These are phyloP conservation scores for Melitaea cinxia DNA, from an alignment of 1,140 invertebrate genomes.

Conservation along the genomic window DNA sequence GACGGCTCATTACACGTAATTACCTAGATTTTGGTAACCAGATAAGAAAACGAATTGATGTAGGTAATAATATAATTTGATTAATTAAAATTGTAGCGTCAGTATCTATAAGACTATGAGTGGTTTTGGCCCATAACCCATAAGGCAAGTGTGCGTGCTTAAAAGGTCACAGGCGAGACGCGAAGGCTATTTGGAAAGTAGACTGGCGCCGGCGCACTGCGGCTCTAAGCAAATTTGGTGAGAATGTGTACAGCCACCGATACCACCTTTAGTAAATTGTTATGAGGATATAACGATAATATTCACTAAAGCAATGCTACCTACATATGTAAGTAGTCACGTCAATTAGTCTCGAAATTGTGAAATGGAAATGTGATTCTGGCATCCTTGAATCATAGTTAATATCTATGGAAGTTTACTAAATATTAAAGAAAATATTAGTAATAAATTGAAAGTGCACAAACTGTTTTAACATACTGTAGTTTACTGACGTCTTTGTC, in stretches of 20 bases:
- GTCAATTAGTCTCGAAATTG: background rate
- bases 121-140: slow-evolving; percentile 58
- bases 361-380: background rate
- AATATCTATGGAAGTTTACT: background rate
- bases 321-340: slow-evolving; percentile 11
- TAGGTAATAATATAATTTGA: slow-evolving; percentile 42
- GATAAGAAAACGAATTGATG: too few species aligned
- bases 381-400: slow-evolving; percentile 1
- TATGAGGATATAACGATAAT: slow-evolving; percentile 25
- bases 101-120: slow-evolving; percentile 57
- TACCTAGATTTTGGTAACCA: slow-evolving; percentile 13
- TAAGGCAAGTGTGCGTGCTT: slow-evolving; percentile 66
- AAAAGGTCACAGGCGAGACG: slow-evolving; percentile 79
- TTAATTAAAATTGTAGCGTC: slow-evolving; percentile 50
- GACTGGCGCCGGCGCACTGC: slow-evolving; percentile 67
- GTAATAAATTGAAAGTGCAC: background rate
- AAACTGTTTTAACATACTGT: background rate
- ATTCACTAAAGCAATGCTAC: background rate
- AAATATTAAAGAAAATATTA: background rate
- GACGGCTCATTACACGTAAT: slow-evolving; percentile 1
- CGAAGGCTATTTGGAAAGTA: slow-evolving; percentile 78
- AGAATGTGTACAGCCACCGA: slow-evolving; percentile 50
- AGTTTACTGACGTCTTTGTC: slow-evolving; percentile 39
- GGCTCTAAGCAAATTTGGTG: slow-evolving; percentile 72
- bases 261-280: slow-evolving; percentile 35